These are phyloP conservation scores for Picathartes gymnocephalus DNA, from an alignment of 2,113 vertebrate species.

Conservation along the genomic window DNA sequence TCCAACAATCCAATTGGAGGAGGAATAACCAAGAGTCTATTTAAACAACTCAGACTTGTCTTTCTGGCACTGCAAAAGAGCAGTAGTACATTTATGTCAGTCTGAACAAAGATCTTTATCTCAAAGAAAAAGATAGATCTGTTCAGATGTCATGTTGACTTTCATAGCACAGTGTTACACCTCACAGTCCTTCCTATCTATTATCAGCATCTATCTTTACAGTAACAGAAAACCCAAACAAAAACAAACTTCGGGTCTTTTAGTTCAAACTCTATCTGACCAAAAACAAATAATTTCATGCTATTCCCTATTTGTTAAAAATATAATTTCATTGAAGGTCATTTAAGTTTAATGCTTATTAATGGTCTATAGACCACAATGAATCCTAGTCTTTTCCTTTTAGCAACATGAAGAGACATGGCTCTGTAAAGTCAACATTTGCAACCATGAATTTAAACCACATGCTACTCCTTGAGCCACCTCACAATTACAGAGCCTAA, in stretches of 20 bases:
- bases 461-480: constrained; percentile 22
- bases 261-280: not conserved
- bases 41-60: not conserved
- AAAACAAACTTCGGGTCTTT: not conserved
- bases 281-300: not conserved
- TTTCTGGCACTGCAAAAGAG: not conserved
- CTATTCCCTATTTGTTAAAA: not conserved
- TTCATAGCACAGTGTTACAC: not conserved
- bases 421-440: not conserved
- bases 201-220: not conserved
- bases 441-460: constrained; percentile 42
- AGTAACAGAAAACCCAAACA: not conserved
- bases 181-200: not conserved
- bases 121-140: not conserved
- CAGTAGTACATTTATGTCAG: not conserved
- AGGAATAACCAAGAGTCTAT: not conserved
- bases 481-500: constrained; percentile 66
- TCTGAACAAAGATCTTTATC: not conserved
- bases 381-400: not conserved
- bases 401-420: not conserved
- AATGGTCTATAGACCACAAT: not conserved
- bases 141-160: not conserved
- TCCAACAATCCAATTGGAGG: not conserved
- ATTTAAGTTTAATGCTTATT: not conserved
- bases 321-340: not conserved